Base-by-base conservation (phyloP, 2,888 invertebrate genomes). In the Frankliniella intonsa region DNA sequence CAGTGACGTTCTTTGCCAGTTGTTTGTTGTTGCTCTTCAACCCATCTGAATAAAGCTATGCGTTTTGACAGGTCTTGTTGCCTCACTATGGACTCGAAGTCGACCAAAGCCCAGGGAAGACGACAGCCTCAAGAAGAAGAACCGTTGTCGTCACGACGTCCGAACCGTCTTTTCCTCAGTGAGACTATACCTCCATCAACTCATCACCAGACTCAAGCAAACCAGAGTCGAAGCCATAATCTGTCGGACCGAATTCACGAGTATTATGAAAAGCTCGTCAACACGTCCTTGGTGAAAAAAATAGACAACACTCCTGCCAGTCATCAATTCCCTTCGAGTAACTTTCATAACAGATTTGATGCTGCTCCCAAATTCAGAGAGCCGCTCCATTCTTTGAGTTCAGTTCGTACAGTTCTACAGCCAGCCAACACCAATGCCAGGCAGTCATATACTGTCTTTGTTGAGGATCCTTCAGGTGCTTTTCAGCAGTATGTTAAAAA, bases 261-360 rank as follows among this genome's bases (percentile, higher is more conserved):
- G 25, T 76, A 76, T 22, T 76, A 76, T 76, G 69, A 76, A 22
- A 76, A 76, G 22, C 69, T 76, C 25, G 69, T 76, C 10, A 76
- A 76, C 22, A 76, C 22, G 9, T 10, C 69, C 11, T 25, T 12
- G 9, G 9, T 76, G 25, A 12, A 22, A 1, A 76, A 76, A 22
- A 22, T 25, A 12, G 12, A 22, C 69, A 22, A 22, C 25, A 25
- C 69, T 10, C 9, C 22, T 2, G 22, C 22, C 3, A 76, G 69
- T 22, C 69, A 9, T 76, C 69, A 76, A 22, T 76, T 25, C 25
- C 9, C 25, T 12, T 25, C 69, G 7, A 76, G 69, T 25, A 25
- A 25, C 25, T 12, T 76, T 3, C 69, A 76, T 8, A 12, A 76
- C 22, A 22, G 69, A 22, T 76, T 76, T 76, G 69, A 22, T 12